Conservation (phyloP, 2,888 invertebrate species). For the Cerastoderma edule region DNA sequence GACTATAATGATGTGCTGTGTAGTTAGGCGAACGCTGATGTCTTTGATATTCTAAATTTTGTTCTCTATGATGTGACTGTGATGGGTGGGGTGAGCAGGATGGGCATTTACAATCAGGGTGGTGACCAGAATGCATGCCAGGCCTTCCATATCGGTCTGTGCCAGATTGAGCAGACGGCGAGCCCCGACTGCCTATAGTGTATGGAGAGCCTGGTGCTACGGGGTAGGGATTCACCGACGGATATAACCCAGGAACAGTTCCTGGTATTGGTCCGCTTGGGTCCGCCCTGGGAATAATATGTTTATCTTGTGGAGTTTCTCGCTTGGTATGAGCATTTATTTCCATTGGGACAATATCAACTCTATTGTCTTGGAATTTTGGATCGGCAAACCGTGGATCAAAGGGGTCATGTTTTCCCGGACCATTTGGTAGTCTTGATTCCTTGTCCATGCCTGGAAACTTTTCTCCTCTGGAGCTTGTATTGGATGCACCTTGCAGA, state of each 20-base stretch:
- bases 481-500: too few relatives aligned
- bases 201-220: not conserved
- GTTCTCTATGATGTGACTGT: not conserved
- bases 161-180: not conserved
- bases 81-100: constrained; percentile 17
- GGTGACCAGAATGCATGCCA: constrained; percentile 15
- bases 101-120: constrained; percentile 45
- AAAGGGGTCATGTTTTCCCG: constrained; percentile 2
- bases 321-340: constrained; percentile 8
- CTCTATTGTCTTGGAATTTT: constrained; percentile 17
- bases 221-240: not conserved
- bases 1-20: not conserved
- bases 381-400: constrained; percentile 19
- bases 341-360: constrained; percentile 15
- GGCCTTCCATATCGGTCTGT: not conserved
- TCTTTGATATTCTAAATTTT: constrained; percentile 15
- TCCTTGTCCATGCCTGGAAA: too few relatives aligned
- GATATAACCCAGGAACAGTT: not conserved
- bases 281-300: not conserved
- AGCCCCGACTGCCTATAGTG: not conserved
- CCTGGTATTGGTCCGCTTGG: not conserved
- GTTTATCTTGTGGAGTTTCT: not conserved
- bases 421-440: not conserved
- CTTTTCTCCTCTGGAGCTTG: too few relatives aligned
- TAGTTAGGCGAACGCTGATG: constrained; percentile 38